These are phyloP conservation scores for Athrips mouffetella DNA, from an alignment of 2,888 invertebrate species.

Conservation along the genomic window DNA sequence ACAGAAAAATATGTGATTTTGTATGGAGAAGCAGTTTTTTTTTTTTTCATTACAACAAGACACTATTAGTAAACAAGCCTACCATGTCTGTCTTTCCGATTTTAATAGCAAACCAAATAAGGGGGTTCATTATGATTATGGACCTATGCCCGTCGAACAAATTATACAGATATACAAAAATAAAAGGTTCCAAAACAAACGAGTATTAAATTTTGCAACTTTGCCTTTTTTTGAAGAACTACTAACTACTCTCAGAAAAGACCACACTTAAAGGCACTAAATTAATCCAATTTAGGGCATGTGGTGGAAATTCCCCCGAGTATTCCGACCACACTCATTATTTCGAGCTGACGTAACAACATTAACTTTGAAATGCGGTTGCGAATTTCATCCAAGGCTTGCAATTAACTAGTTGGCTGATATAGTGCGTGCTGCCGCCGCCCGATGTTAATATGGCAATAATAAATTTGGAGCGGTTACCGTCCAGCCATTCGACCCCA, in stretches of 20 bases:
- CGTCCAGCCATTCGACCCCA: constrained; percentile 39
- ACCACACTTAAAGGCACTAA: not conserved
- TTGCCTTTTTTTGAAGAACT: too few species aligned
- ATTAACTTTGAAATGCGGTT: constrained; percentile 69
- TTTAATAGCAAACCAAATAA: too few species aligned
- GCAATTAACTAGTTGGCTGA: constrained; percentile 71
- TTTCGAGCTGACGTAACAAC: constrained; percentile 60
- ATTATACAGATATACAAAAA: too few species aligned
- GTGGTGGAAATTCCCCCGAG: constrained; percentile 30
- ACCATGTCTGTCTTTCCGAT: too few species aligned
- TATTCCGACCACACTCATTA: constrained; percentile 54
- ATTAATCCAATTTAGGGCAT: constrained; percentile 9
- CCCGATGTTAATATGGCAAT: constrained; percentile 68
- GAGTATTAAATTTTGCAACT: too few species aligned
- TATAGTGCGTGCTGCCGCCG: constrained; percentile 50
- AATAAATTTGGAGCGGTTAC: constrained; percentile 68
- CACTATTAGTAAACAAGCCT: too few species aligned
- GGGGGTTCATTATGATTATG: too few species aligned
- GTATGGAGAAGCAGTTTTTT: too few species aligned
- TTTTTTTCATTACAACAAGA: too few species aligned
- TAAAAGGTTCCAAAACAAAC: too few species aligned
- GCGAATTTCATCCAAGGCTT: constrained; percentile 66
- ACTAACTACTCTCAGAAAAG: constrained; percentile 5
- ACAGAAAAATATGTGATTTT: too few species aligned
- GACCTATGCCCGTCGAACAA: too few species aligned